phyloP scores from a whole-genome alignment of 1,140 invertebrate species.

The Mizuhopecten yessoensis region DNA sequence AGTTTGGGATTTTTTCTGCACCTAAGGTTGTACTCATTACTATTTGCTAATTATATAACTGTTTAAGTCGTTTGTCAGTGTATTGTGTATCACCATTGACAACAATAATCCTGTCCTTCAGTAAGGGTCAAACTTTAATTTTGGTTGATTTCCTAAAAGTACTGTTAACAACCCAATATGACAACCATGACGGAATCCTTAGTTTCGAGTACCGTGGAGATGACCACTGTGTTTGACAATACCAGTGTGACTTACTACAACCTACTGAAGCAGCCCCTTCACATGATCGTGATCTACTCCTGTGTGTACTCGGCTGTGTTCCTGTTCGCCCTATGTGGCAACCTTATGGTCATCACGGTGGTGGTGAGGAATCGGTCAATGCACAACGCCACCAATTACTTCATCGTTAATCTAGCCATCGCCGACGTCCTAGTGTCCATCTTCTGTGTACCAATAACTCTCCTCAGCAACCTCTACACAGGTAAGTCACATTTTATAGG shows the following conservation, averaged over 20 bases:
- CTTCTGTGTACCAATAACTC: conserved; percentile 93
- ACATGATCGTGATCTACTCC: conserved; percentile 74
- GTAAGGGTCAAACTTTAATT: too few relatives aligned
- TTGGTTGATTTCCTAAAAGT: too few relatives aligned
- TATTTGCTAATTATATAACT: too few relatives aligned
- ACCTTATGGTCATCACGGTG: conserved; percentile 92
- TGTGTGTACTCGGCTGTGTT: conserved; percentile 87
- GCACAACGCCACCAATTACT: conserved; percentile 95
- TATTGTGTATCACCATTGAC: too few relatives aligned
- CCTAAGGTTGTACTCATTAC: too few relatives aligned
- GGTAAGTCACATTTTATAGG: conserved; percentile 68
- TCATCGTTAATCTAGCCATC: conserved; percentile 95
- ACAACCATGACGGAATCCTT: not conserved
- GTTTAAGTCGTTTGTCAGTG: too few relatives aligned
- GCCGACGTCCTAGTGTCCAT: conserved; percentile 96
- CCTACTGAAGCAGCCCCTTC: conserved; percentile 68
- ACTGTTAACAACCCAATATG: too few relatives aligned
- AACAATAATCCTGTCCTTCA: too few relatives aligned
- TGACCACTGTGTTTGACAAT: not conserved
- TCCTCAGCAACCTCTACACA: conserved; percentile 84
- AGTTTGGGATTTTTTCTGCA: too few relatives aligned
- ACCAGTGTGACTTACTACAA: conserved; percentile 56
- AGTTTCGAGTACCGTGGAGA: not conserved
- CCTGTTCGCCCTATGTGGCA: conserved; percentile 91
- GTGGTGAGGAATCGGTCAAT: conserved; percentile 93